Evolutionary conservation across 2,888 invertebrate species (phyloP), one percentile per base, ranked within the genome.

Genomic region (Deilephila elpenor): DNA sequence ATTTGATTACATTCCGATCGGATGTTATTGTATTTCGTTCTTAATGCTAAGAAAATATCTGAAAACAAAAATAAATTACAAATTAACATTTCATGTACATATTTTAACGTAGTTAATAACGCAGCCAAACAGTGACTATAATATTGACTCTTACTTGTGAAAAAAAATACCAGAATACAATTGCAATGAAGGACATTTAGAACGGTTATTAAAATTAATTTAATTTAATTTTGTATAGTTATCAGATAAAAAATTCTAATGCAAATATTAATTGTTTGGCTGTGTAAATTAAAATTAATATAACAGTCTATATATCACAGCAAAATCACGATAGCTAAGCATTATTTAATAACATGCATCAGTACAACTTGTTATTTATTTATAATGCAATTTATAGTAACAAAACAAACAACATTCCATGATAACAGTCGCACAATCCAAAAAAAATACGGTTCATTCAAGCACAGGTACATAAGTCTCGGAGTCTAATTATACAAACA

Each of bases 1-100:
- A 67, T 51, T 51, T 51, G 44, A 67, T 51, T 67, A 67, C 51
- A 67, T 67, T 67, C 67, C 67, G 44, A 67, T 44, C 51, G 25
- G 51, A 25, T 44, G 51, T 51, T 29, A 67, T 51, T 44, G 67
- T 44, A 25, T 44, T 44, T 51, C 20, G 44, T 67, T 67, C 51
- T 67, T 51, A 67, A 67, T 51, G 51, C 44, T 67, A 67, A 67
- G 6, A 67, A 25, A 44, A 51, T 51, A 67, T 67, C 67, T 67
- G 67, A 25, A 67, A 67, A 67, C 44, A 67, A 67, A 67, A 67
- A 67, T 67, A 64, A 64, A 20, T 44, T 25, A 67, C 5, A 17
- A 51, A 67, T 67, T 67, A 67, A 67, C 67, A 67, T 51, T 51
- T 51, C 25, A 25, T 25, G 1, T 67, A 25, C 44, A 44, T 25